A percentile compares a stretch with the other conserved stretches of the same genome.
phyloP scores from a whole-genome alignment of 2,113 vertebrate genomes.

The Casuarius casuarius region DNA sequence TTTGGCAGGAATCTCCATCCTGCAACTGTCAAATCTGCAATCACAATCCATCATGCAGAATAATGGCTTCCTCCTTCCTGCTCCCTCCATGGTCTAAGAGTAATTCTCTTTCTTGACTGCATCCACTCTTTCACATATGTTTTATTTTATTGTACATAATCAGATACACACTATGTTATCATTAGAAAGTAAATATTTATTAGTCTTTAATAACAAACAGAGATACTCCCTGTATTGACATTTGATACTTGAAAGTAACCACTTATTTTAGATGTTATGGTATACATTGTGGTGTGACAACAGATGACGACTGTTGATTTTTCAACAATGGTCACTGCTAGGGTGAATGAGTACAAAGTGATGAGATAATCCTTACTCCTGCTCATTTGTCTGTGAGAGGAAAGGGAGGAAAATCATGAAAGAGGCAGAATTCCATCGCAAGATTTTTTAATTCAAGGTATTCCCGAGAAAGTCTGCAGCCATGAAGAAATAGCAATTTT shows the following conservation, averaged over 20 bases:
- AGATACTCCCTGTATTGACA: background rate
- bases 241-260: background rate
- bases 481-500: background rate
- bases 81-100: background rate
- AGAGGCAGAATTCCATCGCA: background rate
- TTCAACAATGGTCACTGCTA: background rate
- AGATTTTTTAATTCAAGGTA: background rate
- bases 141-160: background rate
- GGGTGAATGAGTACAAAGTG: background rate
- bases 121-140: background rate
- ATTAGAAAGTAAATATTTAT: constrained; percentile 45
- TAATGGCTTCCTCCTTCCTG: constrained; percentile 52
- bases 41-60: background rate
- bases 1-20: constrained; percentile 26
- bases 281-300: background rate
- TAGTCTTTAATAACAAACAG: background rate
- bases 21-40: constrained; percentile 40
- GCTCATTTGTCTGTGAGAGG: background rate
- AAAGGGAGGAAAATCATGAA: background rate
- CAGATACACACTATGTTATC: background rate
- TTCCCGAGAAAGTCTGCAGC: background rate
- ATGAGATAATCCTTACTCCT: background rate
- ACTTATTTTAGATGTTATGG: background rate
- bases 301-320: background rate
- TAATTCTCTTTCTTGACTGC: background rate